Evolutionary conservation across 53 echinoderm and acorn worm species (phyloP).

Genomic region (Henricia sp.): DNA sequence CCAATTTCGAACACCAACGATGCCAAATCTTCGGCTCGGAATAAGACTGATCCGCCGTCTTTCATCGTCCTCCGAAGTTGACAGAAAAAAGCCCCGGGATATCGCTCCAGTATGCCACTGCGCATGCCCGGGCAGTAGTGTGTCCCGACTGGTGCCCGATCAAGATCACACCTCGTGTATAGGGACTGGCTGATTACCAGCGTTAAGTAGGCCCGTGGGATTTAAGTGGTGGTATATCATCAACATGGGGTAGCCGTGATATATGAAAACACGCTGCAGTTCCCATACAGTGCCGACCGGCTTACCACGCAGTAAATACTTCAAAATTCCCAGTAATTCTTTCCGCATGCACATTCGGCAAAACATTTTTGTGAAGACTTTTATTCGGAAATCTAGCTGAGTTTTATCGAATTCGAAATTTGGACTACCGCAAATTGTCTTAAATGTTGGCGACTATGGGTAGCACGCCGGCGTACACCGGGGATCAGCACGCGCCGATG

Average conservation of each 20-base stretch:
- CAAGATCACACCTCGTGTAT: too few species aligned
- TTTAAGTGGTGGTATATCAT: conserved; percentile 64
- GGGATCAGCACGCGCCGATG: conserved; percentile 35
- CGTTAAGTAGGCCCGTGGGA: conserved; percentile 53
- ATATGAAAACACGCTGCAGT: conserved; percentile 57
- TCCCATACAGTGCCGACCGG: conserved; percentile 15
- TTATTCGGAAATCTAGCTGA: too few species aligned
- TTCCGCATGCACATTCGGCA: not conserved
- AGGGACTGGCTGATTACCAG: conserved; percentile 47
- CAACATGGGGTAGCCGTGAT: conserved; percentile 54
- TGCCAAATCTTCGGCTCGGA: conserved; percentile 32
- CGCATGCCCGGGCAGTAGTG: conserved; percentile 35
- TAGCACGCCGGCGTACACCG: conserved; percentile 45
- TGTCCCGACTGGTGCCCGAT: conserved; percentile 24
- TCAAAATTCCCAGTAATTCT: not conserved
- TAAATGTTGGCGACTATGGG: conserved; percentile 55
- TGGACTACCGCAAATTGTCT: not conserved
- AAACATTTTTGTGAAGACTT: conserved; percentile 18
- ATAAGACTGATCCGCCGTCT: conserved; percentile 54
- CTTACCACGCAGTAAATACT: conserved; percentile 26
- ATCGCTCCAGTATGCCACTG: not conserved
- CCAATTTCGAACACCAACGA: conserved; percentile 45
- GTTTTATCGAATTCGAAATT: too few species aligned
- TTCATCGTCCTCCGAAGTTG: conserved; percentile 52
- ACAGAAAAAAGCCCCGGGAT: conserved; percentile 61